A percentile compares a stretch with the other conserved stretches of the same genome.
These are phyloP conservation scores for Schrankia costaestrigalis DNA, from an alignment of 2,888 invertebrate species.

Conservation along the genomic window DNA sequence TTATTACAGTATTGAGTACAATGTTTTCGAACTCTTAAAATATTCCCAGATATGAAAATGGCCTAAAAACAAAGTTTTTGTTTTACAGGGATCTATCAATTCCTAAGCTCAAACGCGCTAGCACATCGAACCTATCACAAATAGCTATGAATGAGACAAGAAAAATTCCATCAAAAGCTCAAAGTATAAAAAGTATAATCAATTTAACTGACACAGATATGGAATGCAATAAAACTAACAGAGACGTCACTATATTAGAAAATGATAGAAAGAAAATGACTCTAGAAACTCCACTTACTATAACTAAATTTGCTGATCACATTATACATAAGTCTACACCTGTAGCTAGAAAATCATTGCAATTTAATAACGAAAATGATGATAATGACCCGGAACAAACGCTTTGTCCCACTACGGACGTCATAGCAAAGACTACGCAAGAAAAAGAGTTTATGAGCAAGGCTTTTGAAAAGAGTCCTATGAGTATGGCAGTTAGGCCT, in stretches of 20 bases:
- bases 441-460: conserved; percentile 63
- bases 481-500: conserved; percentile 32
- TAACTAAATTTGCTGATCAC: conserved; percentile 60
- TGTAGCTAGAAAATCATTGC: conserved; percentile 62
- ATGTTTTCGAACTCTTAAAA: not conserved
- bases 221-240: conserved; percentile 35
- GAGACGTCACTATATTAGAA: conserved; percentile 43
- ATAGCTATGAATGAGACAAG: conserved; percentile 20
- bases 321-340: conserved; percentile 70
- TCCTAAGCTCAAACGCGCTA: conserved; percentile 41
- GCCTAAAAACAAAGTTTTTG: conserved; percentile 1
- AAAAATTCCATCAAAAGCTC: conserved; percentile 15
- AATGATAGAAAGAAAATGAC: conserved; percentile 28
- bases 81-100: conserved; percentile 49
- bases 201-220: conserved; percentile 44
- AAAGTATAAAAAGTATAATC: conserved; percentile 40
- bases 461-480: conserved; percentile 57
- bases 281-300: conserved; percentile 59
- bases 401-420: conserved; percentile 45
- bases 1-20: not conserved
- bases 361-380: conserved; percentile 46
- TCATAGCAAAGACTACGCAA: conserved; percentile 56
- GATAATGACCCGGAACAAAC: conserved; percentile 51
- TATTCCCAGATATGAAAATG: not conserved
- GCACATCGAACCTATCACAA: conserved; percentile 31